A percentile compares a stretch with the other conserved stretches of the same genome.
phyloP scores from a whole-genome alignment of 2,113 vertebrate species.

The Hemiprocne comata region DNA sequence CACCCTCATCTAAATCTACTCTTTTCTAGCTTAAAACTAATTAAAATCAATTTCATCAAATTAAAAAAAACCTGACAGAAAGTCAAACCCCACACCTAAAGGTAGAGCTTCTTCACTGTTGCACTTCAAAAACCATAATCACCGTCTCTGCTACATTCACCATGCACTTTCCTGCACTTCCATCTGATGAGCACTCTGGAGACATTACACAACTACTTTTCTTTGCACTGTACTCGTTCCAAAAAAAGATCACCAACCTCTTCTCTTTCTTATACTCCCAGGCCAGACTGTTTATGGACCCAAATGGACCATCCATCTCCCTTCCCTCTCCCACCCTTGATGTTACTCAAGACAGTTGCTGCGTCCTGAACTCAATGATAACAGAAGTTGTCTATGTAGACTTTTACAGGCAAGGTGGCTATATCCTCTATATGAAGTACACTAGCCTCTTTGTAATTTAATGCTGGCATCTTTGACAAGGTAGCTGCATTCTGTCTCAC shows the following conservation, averaged over 20 bases:
- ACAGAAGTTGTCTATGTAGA: not conserved
- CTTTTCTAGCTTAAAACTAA: no score
- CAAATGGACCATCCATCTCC: not conserved
- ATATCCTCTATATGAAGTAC: not conserved
- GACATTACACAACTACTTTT: not conserved
- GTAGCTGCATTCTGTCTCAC: constrained; percentile 71
- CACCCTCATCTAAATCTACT: no score
- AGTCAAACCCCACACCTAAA: not conserved
- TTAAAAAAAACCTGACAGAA: not conserved
- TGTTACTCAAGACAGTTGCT: not conserved
- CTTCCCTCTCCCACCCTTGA: not conserved
- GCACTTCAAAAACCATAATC: not conserved
- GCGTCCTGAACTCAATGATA: not conserved
- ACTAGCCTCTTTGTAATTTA: constrained; percentile 65
- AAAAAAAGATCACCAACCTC: not conserved
- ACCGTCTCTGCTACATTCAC: not conserved
- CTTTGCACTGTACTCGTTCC: not conserved
- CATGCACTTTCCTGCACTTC: not conserved
- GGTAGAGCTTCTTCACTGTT: not conserved
- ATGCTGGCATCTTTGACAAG: constrained; percentile 64
- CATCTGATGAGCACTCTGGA: not conserved
- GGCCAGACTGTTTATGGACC: not conserved
- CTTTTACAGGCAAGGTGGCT: constrained; percentile 37
- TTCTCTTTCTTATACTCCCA: not conserved
- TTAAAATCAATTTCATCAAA: not conserved